phyloP scores from a whole-genome alignment of 2,797 vertebrate species.

The Melanotaenia trifasciata region DNA sequence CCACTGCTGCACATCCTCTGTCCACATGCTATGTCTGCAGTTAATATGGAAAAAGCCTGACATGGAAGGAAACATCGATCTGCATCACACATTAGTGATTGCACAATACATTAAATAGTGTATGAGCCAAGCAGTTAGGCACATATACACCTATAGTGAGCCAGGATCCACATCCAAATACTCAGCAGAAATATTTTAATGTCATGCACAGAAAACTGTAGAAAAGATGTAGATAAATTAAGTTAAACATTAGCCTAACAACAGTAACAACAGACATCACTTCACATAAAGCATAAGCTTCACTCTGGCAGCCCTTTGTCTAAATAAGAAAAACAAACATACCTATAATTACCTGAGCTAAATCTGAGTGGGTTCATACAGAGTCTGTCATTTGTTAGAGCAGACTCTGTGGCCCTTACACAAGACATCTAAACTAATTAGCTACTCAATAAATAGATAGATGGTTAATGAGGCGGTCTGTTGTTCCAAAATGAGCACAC shows the following conservation, averaged over 20 bases:
- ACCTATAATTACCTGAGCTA: slow-evolving; percentile 26
- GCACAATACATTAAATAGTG: background rate
- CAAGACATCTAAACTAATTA: slow-evolving; percentile 54
- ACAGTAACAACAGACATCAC: background rate
- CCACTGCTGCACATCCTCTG: background rate
- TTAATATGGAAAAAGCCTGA: slow-evolving; percentile 10
- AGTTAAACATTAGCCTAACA: background rate
- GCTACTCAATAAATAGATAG: slow-evolving; percentile 41
- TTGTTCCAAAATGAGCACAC: background rate
- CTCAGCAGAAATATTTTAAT: background rate
- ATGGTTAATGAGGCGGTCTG: slow-evolving; percentile 10
- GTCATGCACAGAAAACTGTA: background rate
- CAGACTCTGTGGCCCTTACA: slow-evolving; percentile 3
- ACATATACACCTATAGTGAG: background rate
- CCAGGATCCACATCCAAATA: background rate
- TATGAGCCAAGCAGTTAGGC: background rate
- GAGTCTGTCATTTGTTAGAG: slow-evolving; percentile 8
- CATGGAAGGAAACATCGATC: slow-evolving; percentile 5
- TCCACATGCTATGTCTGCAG: background rate
- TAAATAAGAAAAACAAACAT: slow-evolving; percentile 17
- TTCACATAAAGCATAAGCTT: background rate
- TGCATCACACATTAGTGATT: background rate
- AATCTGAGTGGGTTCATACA: slow-evolving; percentile 4
- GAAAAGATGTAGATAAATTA: background rate
- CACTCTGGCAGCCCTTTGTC: background rate